Evolutionary conservation across 2,113 vertebrate species (phyloP).

Genomic region (Aspidoscelis tigris): DNA sequence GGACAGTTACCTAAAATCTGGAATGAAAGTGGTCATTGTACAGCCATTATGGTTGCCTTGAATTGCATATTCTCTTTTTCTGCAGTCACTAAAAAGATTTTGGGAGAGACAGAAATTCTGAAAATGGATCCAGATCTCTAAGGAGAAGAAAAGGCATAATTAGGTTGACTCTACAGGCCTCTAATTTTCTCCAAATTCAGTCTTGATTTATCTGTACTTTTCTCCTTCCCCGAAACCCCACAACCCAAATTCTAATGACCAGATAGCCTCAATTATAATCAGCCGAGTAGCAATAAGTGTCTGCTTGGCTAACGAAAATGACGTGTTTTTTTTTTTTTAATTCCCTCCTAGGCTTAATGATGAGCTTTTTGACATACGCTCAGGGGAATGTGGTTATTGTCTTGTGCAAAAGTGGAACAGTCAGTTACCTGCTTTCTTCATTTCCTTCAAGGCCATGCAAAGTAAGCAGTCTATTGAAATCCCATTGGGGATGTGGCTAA

Average conservation of each 20-base stretch:
- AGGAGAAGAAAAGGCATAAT: rapidly evolving
- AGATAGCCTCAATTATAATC: conserved; percentile 16
- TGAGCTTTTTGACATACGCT: not conserved
- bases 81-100: not conserved
- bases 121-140: not conserved
- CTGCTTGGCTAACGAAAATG: not conserved
- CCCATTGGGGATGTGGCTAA: rapidly evolving
- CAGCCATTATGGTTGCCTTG: too few relatives aligned
- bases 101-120: not conserved
- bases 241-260: not conserved
- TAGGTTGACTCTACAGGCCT: conserved; percentile 10
- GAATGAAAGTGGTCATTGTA: not conserved
- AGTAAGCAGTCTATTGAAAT: not conserved
- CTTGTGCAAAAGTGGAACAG: not conserved
- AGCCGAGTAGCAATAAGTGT: conserved; percentile 15
- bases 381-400: not conserved
- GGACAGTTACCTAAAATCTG: too few relatives aligned
- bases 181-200: not conserved
- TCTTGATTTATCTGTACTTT: not conserved
- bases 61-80: not conserved
- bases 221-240: not conserved
- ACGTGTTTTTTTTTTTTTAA: not conserved
- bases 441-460: not conserved
- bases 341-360: not conserved
- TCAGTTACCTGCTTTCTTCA: conserved; percentile 1